These are phyloP conservation scores for Noctua janthe DNA, from an alignment of 2,888 invertebrate species.

Conservation along the genomic window DNA sequence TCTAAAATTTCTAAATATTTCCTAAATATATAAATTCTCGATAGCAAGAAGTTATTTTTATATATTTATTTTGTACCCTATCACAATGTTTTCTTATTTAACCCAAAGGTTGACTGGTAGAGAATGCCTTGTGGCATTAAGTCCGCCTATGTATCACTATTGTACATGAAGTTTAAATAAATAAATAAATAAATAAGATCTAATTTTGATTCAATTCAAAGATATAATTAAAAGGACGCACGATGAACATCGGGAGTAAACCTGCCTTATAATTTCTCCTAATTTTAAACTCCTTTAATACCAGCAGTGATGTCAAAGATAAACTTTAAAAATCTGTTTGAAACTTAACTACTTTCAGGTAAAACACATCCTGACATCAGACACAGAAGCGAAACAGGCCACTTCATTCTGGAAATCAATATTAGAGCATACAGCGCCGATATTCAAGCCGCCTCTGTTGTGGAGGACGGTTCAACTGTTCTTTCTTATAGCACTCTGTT, in stretches of 20 bases:
- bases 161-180: too few species aligned
- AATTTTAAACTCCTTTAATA: neutral
- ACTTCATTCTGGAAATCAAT: slow-evolving; percentile 81
- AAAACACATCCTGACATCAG: slow-evolving; percentile 64
- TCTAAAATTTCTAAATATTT: too few species aligned
- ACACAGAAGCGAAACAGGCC: slow-evolving; percentile 27
- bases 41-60: too few species aligned
- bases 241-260: neutral
- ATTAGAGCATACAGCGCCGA: slow-evolving; percentile 85
- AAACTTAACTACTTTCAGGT: slow-evolving; percentile 72
- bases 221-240: neutral
- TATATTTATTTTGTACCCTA: too few species aligned
- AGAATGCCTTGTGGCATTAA: too few species aligned
- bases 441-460: slow-evolving; percentile 89
- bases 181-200: too few species aligned
- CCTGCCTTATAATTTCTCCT: neutral
- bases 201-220: neutral
- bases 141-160: too few species aligned
- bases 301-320: neutral
- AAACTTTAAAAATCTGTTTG: neutral
- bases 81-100: too few species aligned
- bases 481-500: slow-evolving; percentile 89
- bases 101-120: too few species aligned
- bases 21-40: too few species aligned
- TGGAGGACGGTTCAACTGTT: slow-evolving; percentile 88